phyloP scores from a whole-genome alignment of 2,888 invertebrate species.

The Eupithecia tripunctaria region DNA sequence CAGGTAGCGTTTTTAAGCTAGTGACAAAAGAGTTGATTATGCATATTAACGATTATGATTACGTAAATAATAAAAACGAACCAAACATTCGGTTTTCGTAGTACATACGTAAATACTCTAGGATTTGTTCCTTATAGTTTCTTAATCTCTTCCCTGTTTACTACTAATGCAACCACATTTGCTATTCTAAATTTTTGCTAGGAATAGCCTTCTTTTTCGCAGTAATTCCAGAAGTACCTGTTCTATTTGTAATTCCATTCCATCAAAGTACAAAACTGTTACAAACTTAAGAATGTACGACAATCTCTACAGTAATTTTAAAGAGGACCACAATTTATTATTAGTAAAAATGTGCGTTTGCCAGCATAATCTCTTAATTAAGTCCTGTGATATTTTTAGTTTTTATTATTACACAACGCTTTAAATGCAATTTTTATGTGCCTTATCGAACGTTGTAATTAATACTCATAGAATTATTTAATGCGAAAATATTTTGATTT shows the following conservation, averaged over 20 bases:
- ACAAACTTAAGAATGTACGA: neutral
- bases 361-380: neutral
- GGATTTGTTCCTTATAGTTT: neutral
- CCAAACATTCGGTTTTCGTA: too few species aligned
- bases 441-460: conserved; percentile 23
- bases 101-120: neutral
- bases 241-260: conserved; percentile 1
- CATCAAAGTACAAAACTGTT: neutral
- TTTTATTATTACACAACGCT: conserved; percentile 38
- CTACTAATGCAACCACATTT: conserved; percentile 2
- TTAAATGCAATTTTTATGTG: conserved; percentile 8
- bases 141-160: neutral
- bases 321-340: neutral
- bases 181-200: neutral
- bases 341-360: neutral
- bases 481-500: conserved; percentile 9
- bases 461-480: conserved; percentile 25
- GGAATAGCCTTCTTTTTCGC: neutral
- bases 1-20: neutral
- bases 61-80: too few species aligned
- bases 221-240: neutral
- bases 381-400: conserved; percentile 33
- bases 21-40: neutral
- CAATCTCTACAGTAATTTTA: neutral
- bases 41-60: too few species aligned